Evolutionary conservation across 2,797 vertebrate genomes (phyloP).

Genomic region (Cirrhinus mrigala): DNA sequence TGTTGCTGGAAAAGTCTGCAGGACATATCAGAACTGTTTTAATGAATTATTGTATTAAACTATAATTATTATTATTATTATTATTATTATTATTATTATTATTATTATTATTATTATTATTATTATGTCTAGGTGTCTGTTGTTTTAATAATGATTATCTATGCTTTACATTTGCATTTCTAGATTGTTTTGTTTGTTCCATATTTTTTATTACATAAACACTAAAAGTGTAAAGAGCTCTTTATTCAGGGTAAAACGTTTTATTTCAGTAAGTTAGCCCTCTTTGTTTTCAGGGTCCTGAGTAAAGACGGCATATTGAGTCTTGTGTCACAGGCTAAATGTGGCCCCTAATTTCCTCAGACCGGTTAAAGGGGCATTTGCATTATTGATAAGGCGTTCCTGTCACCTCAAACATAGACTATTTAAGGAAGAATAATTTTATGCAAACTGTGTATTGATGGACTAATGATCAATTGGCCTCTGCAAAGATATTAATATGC

Average conservation of each 20-base stretch:
- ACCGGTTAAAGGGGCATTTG: slow-evolving; percentile 90
- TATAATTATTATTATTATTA: background rate
- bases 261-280: slow-evolving; percentile 4
- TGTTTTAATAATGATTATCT: background rate
- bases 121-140: background rate
- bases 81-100: no score
- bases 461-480: slow-evolving; percentile 90
- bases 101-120: no score
- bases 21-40: background rate
- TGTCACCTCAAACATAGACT: slow-evolving; percentile 93
- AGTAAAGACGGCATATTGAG: slow-evolving; percentile 72
- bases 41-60: background rate
- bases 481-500: slow-evolving; percentile 92
- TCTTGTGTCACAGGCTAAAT: slow-evolving; percentile 78
- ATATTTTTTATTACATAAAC: background rate
- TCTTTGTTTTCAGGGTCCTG: slow-evolving; percentile 60
- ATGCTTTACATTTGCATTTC: background rate
- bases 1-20: no score
- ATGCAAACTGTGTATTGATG: slow-evolving; percentile 95
- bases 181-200: background rate
- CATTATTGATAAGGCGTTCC: slow-evolving; percentile 97
- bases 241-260: background rate
- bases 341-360: slow-evolving; percentile 89
- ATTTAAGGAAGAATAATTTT: slow-evolving; percentile 94
- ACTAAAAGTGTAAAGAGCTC: background rate